Evolutionary conservation across 2,888 invertebrate genomes (phyloP), one percentile per base, ranked within the genome.

Genomic region (Galerucella calmariensis): DNA sequence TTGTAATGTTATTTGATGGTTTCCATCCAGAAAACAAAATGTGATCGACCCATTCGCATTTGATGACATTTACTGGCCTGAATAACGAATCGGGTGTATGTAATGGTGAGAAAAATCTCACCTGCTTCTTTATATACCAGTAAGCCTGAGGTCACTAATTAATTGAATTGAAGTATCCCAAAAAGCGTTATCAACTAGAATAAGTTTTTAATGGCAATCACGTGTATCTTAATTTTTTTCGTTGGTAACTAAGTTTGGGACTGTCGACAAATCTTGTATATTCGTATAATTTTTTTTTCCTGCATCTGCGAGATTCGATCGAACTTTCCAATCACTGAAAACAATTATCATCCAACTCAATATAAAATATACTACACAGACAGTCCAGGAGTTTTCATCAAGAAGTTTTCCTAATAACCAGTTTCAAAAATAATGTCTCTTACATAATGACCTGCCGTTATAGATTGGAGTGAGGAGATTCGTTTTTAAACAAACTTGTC

Each of bases 121-220:
- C 61, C 61, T 62, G 61, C 35, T 16, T 41, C n/a, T 14, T n/a
- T 35, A 14, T 62, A 41, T 41, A 65, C 16, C 46, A 65, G 63
- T 65, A 20, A 20, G 46, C 46, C 63, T 65, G 63, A 16, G 63
- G 63, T 44, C 41, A 65, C 63, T 46, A 65, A 65, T 65, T 65
- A 65, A 44, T 65, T 65, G 46, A 65, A 44, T 65, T 2, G 20
- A 46, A 65, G 16, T 12, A 65, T 16, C 44, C 20, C 9, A 46
- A 65, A 65, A 65, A 65, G 63, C 12, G 16, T 63, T 63, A 63
- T 63, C 63, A 63, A 63, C 35, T 44, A 20, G 20, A 65, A 46
- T 65, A 65, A 65, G 44, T 65, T 65, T 16, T 46, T 46, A 65
- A 62, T 62, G 62, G 41, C 62, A 62, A 65, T 65, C 46, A 65